A percentile compares a stretch with the other conserved stretches of the same genome.
Conservation (phyloP, 2,888 invertebrate species). For the Panopea generosa region DNA sequence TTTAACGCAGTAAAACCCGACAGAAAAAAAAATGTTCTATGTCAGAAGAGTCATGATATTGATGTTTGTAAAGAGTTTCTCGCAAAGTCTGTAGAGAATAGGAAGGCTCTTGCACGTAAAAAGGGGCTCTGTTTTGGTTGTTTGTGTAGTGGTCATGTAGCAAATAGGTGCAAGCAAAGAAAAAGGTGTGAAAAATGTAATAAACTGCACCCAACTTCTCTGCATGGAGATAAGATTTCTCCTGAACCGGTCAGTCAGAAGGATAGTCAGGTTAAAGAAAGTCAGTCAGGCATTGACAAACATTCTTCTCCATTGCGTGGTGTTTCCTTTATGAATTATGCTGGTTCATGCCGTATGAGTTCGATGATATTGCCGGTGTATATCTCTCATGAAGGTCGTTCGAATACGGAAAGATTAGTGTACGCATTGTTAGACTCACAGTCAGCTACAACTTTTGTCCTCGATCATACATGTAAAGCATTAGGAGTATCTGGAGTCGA, state of each 20-base stretch:
- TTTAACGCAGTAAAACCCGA: no score
- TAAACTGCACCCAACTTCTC: constrained; percentile 56
- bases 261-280: no score
- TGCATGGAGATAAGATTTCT: constrained; percentile 42
- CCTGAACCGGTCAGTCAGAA: background rate
- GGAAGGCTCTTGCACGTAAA: no score
- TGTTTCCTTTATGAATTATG: background rate
- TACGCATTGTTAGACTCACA: constrained; percentile 61
- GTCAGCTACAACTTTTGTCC: constrained; percentile 57
- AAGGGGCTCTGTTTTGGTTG: constrained; percentile 51
- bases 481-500: constrained; percentile 31
- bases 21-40: no score
- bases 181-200: constrained; percentile 46
- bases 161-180: constrained; percentile 48
- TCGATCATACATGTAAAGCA: constrained; percentile 32
- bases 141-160: constrained; percentile 54
- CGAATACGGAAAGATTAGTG: no score
- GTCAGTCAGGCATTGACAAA: no score
- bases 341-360: background rate
- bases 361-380: constrained; percentile 52
- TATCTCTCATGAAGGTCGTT: constrained; percentile 48
- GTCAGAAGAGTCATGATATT: no score
- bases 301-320: background rate
- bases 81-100: no score
- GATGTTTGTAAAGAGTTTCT: no score